A percentile compares a stretch with the other conserved stretches of the same genome.
Evolutionary conservation across 2,888 invertebrate genomes (phyloP).

Genomic region (Metellina segmentata): DNA sequence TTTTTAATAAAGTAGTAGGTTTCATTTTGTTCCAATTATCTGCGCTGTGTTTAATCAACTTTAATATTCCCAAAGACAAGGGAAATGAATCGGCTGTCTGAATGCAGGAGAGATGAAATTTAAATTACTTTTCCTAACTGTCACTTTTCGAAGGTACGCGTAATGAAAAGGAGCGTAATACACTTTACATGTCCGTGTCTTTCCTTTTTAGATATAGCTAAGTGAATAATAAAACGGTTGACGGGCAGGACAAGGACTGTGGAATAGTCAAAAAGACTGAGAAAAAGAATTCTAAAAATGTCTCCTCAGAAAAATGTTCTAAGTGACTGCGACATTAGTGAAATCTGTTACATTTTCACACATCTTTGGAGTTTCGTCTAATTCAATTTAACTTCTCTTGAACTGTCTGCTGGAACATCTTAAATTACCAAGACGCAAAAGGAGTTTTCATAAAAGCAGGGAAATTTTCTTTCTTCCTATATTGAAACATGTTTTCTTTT

Average conservation of each 20-base stretch:
- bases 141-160: background rate
- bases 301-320: no score
- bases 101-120: background rate
- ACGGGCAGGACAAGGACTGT: background rate
- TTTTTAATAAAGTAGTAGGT: slow-evolving; percentile 44
- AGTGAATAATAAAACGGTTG: background rate
- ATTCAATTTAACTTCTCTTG: no score
- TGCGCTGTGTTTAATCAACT: slow-evolving; percentile 29
- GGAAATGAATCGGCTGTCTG: background rate
- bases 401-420: no score
- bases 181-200: background rate
- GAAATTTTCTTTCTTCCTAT: no score
- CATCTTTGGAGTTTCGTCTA: no score
- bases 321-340: no score
- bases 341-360: no score
- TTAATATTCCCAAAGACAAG: background rate
- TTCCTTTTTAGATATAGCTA: background rate
- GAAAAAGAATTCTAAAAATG: no score
- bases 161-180: background rate
- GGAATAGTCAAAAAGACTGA: background rate
- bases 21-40: slow-evolving; percentile 47
- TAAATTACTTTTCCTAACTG: slow-evolving; percentile 13
- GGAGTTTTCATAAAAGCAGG: no score
- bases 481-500: no score
- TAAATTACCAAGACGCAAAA: no score